Evolutionary conservation across 2,113 vertebrate species (phyloP).

Genomic region (Zapus hudsonius): DNA sequence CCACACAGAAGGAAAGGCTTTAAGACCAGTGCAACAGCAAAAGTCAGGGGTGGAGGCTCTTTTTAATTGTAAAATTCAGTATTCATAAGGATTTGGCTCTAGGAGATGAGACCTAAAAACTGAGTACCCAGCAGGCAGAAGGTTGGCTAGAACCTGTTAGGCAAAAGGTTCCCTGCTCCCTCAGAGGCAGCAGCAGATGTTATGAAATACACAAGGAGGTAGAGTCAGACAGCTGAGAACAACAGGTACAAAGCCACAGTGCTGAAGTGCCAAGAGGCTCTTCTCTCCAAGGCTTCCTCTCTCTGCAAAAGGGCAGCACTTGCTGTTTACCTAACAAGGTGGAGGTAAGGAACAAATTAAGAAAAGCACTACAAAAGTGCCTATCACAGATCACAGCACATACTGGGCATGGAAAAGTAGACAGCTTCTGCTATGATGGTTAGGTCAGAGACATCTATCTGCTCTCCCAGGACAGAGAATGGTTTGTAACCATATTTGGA

Average conservation of each 20-base stretch:
- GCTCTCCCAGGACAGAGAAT: neutral
- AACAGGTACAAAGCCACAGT: neutral
- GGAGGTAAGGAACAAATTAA: neutral
- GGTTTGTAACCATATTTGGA: neutral
- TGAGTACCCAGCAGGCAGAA: neutral
- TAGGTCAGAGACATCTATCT: neutral
- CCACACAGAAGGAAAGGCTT: conserved; percentile 19
- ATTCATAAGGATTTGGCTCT: neutral
- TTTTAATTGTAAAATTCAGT: neutral
- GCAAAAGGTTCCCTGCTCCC: neutral
- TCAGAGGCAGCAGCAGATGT: neutral
- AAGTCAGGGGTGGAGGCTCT: conserved; percentile 15
- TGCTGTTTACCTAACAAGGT: conserved; percentile 40
- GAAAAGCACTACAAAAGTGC: conserved; percentile 10
- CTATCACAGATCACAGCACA: neutral
- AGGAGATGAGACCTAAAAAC: conserved; percentile 3
- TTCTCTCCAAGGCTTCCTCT: neutral
- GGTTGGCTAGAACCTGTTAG: neutral
- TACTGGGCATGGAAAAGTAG: neutral
- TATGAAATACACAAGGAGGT: neutral
- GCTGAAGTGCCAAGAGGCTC: neutral
- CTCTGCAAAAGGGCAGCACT: neutral
- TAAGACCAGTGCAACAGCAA: neutral
- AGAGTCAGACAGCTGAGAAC: neutral
- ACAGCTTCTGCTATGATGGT: neutral